These are phyloP conservation scores for Lichenostomus cassidix DNA, from an alignment of 2,113 vertebrate genomes.

Conservation along the genomic window DNA sequence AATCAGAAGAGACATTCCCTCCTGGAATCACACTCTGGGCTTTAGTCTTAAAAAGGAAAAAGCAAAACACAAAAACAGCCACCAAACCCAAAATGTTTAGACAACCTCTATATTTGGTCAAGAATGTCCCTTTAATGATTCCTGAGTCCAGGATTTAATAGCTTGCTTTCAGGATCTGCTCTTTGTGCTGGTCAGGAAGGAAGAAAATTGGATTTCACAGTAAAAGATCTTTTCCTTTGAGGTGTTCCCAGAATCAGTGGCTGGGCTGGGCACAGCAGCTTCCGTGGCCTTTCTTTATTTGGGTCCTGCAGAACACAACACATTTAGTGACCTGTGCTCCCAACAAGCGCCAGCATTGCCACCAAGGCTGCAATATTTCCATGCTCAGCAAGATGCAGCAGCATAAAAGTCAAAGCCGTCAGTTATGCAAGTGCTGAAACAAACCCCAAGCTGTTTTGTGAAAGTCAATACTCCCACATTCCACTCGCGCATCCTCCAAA, in stretches of 20 bases:
- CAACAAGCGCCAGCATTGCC: not conserved
- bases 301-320: not conserved
- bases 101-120: not conserved
- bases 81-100: not conserved
- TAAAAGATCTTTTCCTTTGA: not conserved
- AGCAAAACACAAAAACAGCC: not conserved
- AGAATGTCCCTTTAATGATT: not conserved
- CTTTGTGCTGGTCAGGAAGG: not conserved
- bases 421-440: not conserved
- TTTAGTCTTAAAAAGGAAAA: not conserved
- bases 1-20: not conserved
- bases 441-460: conserved; percentile 12
- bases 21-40: not conserved
- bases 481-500: conserved; percentile 19
- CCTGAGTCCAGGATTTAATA: not conserved
- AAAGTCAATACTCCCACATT: conserved; percentile 55
- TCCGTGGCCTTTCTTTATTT: not conserved
- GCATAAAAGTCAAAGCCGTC: not conserved
- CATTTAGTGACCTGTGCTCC: not conserved
- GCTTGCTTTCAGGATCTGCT: not conserved
- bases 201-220: not conserved
- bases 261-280: not conserved
- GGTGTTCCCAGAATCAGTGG: not conserved
- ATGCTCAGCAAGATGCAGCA: not conserved
- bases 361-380: not conserved